Evolutionary conservation across 2,888 invertebrate species (phyloP).

Genomic region (Trachelus tabidus): DNA sequence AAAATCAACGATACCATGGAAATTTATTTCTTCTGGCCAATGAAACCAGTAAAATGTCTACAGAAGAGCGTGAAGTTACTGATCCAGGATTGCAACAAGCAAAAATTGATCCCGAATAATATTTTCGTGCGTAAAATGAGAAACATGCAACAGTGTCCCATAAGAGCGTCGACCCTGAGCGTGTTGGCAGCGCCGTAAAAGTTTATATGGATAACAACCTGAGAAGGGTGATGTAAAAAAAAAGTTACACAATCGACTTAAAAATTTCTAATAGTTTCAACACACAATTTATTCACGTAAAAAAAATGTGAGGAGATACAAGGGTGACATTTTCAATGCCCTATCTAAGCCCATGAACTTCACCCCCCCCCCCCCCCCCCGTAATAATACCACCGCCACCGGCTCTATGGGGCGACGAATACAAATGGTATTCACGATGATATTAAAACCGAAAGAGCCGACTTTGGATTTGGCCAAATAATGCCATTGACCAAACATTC

Average conservation of each 20-base stretch:
- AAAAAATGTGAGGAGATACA: not conserved
- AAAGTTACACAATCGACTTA: not conserved
- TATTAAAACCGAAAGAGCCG: constrained; percentile 6
- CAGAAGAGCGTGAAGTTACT: not conserved
- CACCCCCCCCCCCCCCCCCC: not conserved
- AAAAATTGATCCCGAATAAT: not conserved
- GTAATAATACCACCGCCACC: not conserved
- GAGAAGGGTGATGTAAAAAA: not conserved
- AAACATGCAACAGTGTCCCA: constrained; percentile 5
- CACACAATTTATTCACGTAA: not conserved
- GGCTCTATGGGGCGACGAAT: constrained; percentile 6
- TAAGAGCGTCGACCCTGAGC: not conserved
- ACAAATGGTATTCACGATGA: constrained; percentile 7
- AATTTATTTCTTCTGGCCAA: not conserved
- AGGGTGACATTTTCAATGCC: constrained; percentile 7
- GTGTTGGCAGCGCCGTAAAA: not conserved
- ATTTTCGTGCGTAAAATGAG: constrained; percentile 3
- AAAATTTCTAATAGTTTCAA: not conserved
- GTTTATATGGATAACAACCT: not conserved
- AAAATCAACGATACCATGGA: not conserved
- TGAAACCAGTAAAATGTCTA: not conserved
- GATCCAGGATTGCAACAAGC: constrained; percentile 2
- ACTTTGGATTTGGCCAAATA: constrained; percentile 5
- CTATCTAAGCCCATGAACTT: constrained; percentile 9
- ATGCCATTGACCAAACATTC: not conserved